Evolutionary conservation across 2,797 vertebrate genomes (phyloP).

Genomic region (Acanthiza pusilla): DNA sequence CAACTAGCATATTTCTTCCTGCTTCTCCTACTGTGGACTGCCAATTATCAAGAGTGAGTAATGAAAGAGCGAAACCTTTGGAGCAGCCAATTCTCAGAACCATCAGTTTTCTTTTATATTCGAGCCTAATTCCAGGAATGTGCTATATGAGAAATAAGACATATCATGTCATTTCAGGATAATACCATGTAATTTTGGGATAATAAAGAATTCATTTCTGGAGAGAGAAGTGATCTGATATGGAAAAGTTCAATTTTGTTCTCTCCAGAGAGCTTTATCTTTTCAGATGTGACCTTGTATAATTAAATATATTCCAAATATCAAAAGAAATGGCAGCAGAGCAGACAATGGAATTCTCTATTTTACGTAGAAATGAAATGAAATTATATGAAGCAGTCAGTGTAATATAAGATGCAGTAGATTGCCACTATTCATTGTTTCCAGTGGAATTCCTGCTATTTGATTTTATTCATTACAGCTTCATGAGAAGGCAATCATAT

Average conservation of each 20-base stretch:
- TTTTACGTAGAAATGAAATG: conserved; percentile 74
- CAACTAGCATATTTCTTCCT: conserved; percentile 44
- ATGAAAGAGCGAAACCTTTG: conserved; percentile 54
- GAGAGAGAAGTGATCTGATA: conserved; percentile 74
- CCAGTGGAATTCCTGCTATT: conserved; percentile 67
- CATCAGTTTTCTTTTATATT: conserved; percentile 75
- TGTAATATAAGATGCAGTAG: conserved; percentile 71
- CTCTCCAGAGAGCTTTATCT: conserved; percentile 74
- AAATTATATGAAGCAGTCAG: conserved; percentile 75
- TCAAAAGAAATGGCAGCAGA: conserved; percentile 73
- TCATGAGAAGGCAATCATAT: conserved; percentile 45
- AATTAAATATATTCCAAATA: conserved; percentile 82
- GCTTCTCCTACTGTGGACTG: conserved; percentile 49
- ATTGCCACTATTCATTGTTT: conserved; percentile 68
- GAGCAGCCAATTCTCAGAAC: conserved; percentile 71
- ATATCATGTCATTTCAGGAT: conserved; percentile 78
- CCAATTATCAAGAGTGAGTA: conserved; percentile 62
- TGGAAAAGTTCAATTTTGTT: conserved; percentile 78
- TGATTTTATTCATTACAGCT: conserved; percentile 68
- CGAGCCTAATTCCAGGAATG: conserved; percentile 73
- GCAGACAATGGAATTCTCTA: conserved; percentile 74
- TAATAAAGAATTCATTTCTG: conserved; percentile 82
- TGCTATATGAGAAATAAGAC: conserved; percentile 75
- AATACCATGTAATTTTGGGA: conserved; percentile 76
- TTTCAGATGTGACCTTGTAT: conserved; percentile 79